Evolutionary conservation across 2,113 vertebrate genomes (phyloP), one percentile per base, ranked within the genome.

Genomic region (Trogon melanurus): DNA sequence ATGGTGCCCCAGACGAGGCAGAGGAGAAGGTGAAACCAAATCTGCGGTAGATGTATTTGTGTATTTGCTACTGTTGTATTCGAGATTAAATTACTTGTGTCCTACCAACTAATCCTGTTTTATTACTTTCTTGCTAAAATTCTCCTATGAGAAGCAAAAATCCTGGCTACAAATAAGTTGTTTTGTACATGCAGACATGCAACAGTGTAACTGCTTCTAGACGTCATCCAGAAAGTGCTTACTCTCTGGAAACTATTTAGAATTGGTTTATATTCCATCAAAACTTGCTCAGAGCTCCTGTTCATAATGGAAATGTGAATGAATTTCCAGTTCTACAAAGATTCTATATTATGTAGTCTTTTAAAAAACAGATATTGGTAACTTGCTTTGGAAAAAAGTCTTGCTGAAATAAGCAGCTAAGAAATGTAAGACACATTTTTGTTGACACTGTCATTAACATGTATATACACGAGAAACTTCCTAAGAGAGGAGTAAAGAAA

Each of bases 1-100:
- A 99, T 3, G 98, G 99, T 71, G 96, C 95, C 47, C 97, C 98
- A 1, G 99, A 98, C 13, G 99, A 99, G 96, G 94, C 13, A 21
- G 98, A 98, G 45, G 98, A 97, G 97, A 98, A 99, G 95, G 95
- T 96, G 71, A 97, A 97, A 48, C 96, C 98, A 70, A 98, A 97
- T 61, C 88, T 98, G 62, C 97, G 98, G 95, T 98, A 98, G 97
- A 95, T 57, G 11, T 15, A 65, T 94, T 67, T 29, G 48, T 76
- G 62, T 53, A 1, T 79, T 85, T 67, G 57, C 79, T 89, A 10
- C n/a, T 60, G n/a, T 76, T 74, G 54, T n/a, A 53, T 32, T 85
- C 22, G 19, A n/a, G 51, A 36, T 36, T 48, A 85, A 93, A 86
- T 85, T 51, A 34, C 54, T 89, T 5, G 2, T 70, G 36, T 96